Evolutionary conservation across 1,140 invertebrate genomes (phyloP).

Genomic region (Drosophila eugracilis): DNA sequence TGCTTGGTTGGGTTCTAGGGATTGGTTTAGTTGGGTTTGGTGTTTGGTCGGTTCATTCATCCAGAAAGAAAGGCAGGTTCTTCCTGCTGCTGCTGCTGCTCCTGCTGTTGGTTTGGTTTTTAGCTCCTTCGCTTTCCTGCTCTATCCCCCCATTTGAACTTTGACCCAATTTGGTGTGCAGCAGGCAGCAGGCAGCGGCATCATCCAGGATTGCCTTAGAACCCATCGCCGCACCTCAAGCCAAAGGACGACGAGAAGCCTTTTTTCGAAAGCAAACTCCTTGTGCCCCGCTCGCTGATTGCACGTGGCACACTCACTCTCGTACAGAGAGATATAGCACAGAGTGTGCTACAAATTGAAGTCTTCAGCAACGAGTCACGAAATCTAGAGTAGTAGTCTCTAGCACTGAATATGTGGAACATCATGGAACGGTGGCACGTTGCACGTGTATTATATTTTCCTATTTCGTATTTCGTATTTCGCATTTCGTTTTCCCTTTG

Average conservation of each 20-base stretch:
- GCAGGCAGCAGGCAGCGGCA: slow-evolving; percentile 21
- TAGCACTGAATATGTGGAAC: slow-evolving; percentile 59
- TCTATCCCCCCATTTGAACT: slow-evolving; percentile 81
- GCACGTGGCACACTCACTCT: slow-evolving; percentile 60
- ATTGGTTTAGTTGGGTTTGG: slow-evolving; percentile 10
- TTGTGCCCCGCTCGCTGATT: slow-evolving; percentile 62
- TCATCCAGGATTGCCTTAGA: slow-evolving; percentile 68
- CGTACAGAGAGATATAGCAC: slow-evolving; percentile 32
- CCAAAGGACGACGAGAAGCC: too few species aligned
- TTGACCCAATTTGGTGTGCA: slow-evolving; percentile 75
- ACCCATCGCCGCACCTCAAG: slow-evolving; percentile 29
- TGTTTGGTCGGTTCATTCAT: slow-evolving; percentile 33
- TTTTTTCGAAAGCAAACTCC: slow-evolving; percentile 54
- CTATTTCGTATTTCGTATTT: slow-evolving; percentile 46
- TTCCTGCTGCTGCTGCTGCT: slow-evolving; percentile 41
- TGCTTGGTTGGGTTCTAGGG: slow-evolving; percentile 7
- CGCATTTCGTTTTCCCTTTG: slow-evolving; percentile 68
- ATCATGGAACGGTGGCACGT: slow-evolving; percentile 48
- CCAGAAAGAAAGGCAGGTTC: slow-evolving; percentile 42
- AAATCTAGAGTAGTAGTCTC: slow-evolving; percentile 82
- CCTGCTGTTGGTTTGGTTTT: slow-evolving; percentile 45
- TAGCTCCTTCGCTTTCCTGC: slow-evolving; percentile 42
- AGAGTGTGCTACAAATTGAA: slow-evolving; percentile 72
- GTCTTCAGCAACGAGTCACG: slow-evolving; percentile 77
- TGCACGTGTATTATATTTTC: slow-evolving; percentile 59